Conservation (phyloP, 2,113 vertebrate genomes). For the Cavia aperea region DNA sequence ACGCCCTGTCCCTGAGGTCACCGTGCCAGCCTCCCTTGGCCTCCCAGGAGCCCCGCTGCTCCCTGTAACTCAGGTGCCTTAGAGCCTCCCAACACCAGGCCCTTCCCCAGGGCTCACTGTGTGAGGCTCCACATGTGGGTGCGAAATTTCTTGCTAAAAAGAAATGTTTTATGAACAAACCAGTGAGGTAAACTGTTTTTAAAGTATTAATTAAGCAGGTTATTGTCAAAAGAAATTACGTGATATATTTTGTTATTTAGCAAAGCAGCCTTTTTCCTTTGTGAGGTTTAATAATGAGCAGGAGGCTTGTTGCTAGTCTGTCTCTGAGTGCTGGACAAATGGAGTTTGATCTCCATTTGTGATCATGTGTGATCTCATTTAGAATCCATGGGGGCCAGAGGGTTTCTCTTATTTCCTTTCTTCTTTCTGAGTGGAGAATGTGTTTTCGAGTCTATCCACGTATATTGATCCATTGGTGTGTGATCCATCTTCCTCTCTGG, state of each 20-base stretch:
- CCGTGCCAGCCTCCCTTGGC: too few relatives aligned
- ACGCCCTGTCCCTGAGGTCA: too few relatives aligned
- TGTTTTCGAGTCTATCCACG: not conserved
- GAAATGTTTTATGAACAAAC: not conserved
- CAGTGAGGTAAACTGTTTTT: not conserved
- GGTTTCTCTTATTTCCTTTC: not conserved
- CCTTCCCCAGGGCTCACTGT: not conserved
- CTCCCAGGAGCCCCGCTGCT: not conserved
- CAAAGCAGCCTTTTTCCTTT: not conserved
- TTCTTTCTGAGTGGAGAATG: not conserved
- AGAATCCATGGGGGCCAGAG: not conserved
- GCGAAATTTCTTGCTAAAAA: not conserved
- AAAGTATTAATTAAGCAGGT: not conserved
- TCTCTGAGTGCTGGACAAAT: too few relatives aligned
- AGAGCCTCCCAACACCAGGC: not conserved
- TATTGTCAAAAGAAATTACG: not conserved
- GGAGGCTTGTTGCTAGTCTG: too few relatives aligned
- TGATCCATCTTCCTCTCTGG: rapidly evolving
- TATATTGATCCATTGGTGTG: not conserved
- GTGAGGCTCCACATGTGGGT: not conserved
- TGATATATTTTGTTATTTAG: not conserved
- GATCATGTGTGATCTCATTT: not conserved
- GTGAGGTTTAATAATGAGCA: not conserved
- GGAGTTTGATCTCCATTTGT: too few relatives aligned
- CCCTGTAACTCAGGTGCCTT: not conserved